Evolutionary conservation across 2,113 vertebrate species (phyloP), one percentile per base, ranked within the genome.

Genomic region (Heliornis fulica): DNA sequence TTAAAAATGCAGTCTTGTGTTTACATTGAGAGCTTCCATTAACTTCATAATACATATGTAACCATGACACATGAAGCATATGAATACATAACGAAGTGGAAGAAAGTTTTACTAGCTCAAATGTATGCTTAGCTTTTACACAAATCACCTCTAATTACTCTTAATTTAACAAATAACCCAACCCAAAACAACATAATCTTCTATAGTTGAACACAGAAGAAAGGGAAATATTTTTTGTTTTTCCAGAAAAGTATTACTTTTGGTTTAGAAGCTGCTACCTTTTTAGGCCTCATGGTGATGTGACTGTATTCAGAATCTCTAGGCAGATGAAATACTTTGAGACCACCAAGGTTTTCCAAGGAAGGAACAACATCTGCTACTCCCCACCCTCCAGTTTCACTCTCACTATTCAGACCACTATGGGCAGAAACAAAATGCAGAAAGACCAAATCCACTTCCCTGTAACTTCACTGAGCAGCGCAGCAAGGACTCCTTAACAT

Each of bases 131-230:
- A 45, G 19, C 45, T 92, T 89, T 77, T 66, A 91, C 4, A 70
- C 9, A 45, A 40, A 38, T 60, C 2, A 34, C 22, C 22, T 83
- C 36, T 54, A 84, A 91, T 12, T 51, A 56, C 36, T 53, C 48
- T 31, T 45, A 66, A n/a, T n/a, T n/a, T n/a, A n/a, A n/a, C n/a
- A n/a, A n/a, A n/a, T n/a, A n/a, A 21, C 70, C 61, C 14, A 41
- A 68, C 2, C 10, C 32, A 51, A 70, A 14, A 3, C 2, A 31
- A 64, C 29, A 60, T 18, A 61, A 20, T 34, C 34, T 32, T 82
- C 34, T 78, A 2, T 1, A 78, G 8, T 0, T 69, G 16, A 83
- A 75, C 34, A 51, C 0, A 29, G 22, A 76, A 74, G 7, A 80
- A 83, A 76, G 31, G 11, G 17, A 66, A 83, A 28, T n/a, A n/a